These are phyloP conservation scores for Spicauda simplicius DNA, from an alignment of 2,888 invertebrate genomes.

Conservation along the genomic window DNA sequence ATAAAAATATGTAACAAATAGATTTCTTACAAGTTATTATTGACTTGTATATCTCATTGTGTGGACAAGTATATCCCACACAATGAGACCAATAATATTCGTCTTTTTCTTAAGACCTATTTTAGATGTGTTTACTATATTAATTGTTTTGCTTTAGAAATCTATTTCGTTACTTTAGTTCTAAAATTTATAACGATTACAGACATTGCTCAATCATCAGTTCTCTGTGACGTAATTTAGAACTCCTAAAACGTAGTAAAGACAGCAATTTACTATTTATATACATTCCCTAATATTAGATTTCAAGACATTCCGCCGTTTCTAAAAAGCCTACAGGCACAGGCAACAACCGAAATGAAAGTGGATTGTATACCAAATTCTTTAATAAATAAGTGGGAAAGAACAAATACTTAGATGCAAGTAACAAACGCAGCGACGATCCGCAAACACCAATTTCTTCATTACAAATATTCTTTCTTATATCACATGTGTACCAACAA, in stretches of 20 bases:
- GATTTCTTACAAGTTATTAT: not conserved
- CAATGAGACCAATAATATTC: too few relatives aligned
- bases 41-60: too few relatives aligned
- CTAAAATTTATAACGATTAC: too few relatives aligned
- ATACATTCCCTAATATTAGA: not conserved
- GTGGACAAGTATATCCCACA: too few relatives aligned
- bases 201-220: not conserved
- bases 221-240: not conserved
- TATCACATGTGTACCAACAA: conserved; percentile 17
- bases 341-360: not conserved
- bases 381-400: too few relatives aligned
- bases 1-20: too few relatives aligned
- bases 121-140: too few relatives aligned
- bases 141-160: too few relatives aligned
- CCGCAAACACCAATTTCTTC: conserved; percentile 2
- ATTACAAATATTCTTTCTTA: not conserved
- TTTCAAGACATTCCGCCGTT: too few relatives aligned
- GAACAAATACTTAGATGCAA: not conserved
- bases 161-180: not conserved
- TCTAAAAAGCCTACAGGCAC: too few relatives aligned
- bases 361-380: not conserved
- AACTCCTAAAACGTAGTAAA: not conserved
- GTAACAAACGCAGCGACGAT: conserved; percentile 20
- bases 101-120: not conserved
- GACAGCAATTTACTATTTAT: too few relatives aligned